Evolutionary conservation across 1,140 invertebrate genomes (phyloP).

Genomic region (Lepidotrigona ventralis): DNA sequence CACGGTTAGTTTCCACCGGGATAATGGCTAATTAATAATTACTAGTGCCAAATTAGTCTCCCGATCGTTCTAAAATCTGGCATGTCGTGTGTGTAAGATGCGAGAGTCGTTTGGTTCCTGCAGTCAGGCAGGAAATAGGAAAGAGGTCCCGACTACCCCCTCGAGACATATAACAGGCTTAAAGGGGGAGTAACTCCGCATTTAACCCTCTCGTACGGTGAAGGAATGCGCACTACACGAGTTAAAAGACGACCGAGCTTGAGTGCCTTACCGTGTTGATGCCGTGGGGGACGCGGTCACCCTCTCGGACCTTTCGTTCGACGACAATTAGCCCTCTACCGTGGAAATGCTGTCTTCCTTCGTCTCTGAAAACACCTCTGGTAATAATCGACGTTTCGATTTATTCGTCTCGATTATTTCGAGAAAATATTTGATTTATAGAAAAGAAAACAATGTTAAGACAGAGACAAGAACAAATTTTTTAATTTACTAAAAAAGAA

Average conservation of each 20-base stretch:
- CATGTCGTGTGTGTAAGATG: conserved; percentile 47
- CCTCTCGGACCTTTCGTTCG: conserved; percentile 69
- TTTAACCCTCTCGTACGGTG: conserved; percentile 67
- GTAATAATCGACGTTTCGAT: conserved; percentile 52
- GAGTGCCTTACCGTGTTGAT: conserved; percentile 77
- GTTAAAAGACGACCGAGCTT: conserved; percentile 77
- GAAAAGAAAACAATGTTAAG: too few relatives aligned
- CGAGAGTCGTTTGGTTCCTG: conserved; percentile 61
- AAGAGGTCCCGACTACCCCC: conserved; percentile 58
- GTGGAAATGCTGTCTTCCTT: conserved; percentile 58
- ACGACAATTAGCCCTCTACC: conserved; percentile 69
- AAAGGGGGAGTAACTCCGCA: conserved; percentile 64
- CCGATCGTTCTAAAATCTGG: conserved; percentile 48
- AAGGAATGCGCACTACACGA: conserved; percentile 67
- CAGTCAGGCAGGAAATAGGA: conserved; percentile 59
- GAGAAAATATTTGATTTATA: not conserved
- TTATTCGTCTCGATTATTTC: too few relatives aligned
- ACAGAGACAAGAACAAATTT: not conserved
- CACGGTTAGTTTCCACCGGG: not conserved
- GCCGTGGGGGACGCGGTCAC: conserved; percentile 65
- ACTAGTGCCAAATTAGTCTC: not conserved
- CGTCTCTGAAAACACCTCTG: conserved; percentile 60
- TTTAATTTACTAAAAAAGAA: not conserved
- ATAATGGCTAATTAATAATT: not conserved
- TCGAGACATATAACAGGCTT: conserved; percentile 68